Conservation (phyloP, 2,888 invertebrate genomes). For the Abrostola triplasia region DNA sequence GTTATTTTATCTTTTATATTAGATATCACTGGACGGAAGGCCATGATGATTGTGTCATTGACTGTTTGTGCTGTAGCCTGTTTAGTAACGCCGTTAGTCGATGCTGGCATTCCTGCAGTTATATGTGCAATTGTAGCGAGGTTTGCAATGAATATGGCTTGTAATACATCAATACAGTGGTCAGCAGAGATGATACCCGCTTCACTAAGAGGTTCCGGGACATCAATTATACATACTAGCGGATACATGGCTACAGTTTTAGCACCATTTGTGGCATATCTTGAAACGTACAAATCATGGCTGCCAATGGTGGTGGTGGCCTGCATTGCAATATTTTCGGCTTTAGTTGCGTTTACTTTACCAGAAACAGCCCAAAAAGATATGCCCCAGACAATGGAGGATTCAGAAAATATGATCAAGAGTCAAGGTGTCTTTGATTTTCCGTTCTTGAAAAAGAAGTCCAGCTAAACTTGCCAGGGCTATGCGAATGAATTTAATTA, state of each 20-base stretch:
- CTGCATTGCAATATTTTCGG: slow-evolving; percentile 59
- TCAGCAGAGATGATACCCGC: slow-evolving; percentile 77
- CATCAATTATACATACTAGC: slow-evolving; percentile 73
- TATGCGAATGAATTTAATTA: slow-evolving; percentile 33
- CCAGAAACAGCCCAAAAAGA: slow-evolving; percentile 77
- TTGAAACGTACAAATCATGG: slow-evolving; percentile 67
- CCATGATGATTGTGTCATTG: slow-evolving; percentile 61
- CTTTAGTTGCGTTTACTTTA: slow-evolving; percentile 62
- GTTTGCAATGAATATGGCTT: slow-evolving; percentile 73
- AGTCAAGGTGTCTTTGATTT: slow-evolving; percentile 69
- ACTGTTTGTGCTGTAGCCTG: slow-evolving; percentile 64
- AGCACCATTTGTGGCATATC: slow-evolving; percentile 77
- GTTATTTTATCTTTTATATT: slow-evolving; percentile 70
- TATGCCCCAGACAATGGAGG: slow-evolving; percentile 79
- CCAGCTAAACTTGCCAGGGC: neutral
- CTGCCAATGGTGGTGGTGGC: slow-evolving; percentile 72
- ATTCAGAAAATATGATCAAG: slow-evolving; percentile 69
- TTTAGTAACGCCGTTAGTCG: slow-evolving; percentile 66
- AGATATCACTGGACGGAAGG: slow-evolving; percentile 73
- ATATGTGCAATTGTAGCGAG: slow-evolving; percentile 74
- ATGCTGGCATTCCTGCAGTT: slow-evolving; percentile 69
- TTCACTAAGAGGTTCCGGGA: slow-evolving; percentile 71
- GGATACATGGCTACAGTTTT: slow-evolving; percentile 71
- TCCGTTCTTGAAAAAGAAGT: slow-evolving; percentile 59
- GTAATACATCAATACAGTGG: slow-evolving; percentile 73